Evolutionary conservation across 2,797 vertebrate species (phyloP), one percentile per base, ranked within the genome.

Genomic region (Lepus townsendii): DNA sequence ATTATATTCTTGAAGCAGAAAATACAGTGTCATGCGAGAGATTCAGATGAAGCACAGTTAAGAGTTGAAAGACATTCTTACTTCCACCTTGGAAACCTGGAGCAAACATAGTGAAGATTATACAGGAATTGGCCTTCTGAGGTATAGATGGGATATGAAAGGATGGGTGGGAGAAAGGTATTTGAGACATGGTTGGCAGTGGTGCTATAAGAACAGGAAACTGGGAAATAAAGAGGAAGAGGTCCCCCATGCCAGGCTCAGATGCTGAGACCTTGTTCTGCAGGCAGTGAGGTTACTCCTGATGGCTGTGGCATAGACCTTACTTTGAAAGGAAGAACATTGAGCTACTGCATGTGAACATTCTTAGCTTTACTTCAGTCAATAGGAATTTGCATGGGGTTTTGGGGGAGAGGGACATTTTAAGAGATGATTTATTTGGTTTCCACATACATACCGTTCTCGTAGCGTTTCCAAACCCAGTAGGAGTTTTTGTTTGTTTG

Each of bases 281-380:
- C 1, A 35, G 19, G 35, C 24, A n/a, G 2, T 69, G 76, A 27
- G 14, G 16, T 20, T 11, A 19, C 50, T 0, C 26, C 32, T 84
- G 0, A 0, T 65, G 19, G 20, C 30, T 0, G 6, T 54, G 32
- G 20, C 17, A 14, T 5, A 2, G 24, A 26, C 65, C 22, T 68
- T n/a, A 26, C 30, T 76, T 63, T 38, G 38, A 73, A 76, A 90
- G 68, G 54, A 54, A 62, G 83, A 65, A 19, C 60, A 20, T 7
- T 69, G 68, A 83, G 27, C 66, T 65, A 4, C 66, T 24, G 0
- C 26, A 0, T 54, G 0, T 66, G 62, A 87, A 83, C 47, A 50
- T 14, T 0, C 13, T 3, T 60, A 63, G 76, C 66, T 84, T 71
- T 68, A 32, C 72, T 38, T 71, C 17, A 72, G 62, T 78, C 24